Evolutionary conservation across 2,888 invertebrate species (phyloP), one percentile per base, ranked within the genome.

Genomic region (Hipparchia semele): DNA sequence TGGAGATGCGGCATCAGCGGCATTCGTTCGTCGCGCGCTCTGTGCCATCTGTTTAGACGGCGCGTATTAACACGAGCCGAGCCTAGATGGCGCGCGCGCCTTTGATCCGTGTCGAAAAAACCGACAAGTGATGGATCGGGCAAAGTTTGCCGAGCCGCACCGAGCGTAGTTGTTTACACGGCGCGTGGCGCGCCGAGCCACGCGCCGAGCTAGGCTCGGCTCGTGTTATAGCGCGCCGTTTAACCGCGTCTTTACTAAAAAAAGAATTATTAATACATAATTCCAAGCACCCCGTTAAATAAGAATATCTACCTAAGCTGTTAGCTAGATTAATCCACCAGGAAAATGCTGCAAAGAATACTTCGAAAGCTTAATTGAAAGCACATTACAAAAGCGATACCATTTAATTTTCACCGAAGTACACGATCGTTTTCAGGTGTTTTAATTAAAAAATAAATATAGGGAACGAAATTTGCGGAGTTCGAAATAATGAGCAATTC

Each of bases 401-500:
- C 61, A 69, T 69, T 69, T 69, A 60, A 69, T 61, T 69, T 60
- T 51, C 61, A 61, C 61, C 53, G 53, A 69, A 61, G 61, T 53
- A 60, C 61, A 69, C 53, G 69, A 61, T 61, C 61, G 61, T 67
- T 71, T 71, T 71, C 61, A 68, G 61, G 67, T 54, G 54, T n/a
- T 62, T 49, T 72, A 68, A 68, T 68, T 68, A 62, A 72, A 51
- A 72, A 72, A 72, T 68, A 23, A 23, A 62, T 46, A 54, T 62
- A 53, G 59, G 66, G 5, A 72, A 68, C 62, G 68, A 62, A 60
- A 61, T 67, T 61, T 54, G 56, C 33, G 53, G 61, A 72, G 68
- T 68, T 72, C 46, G 56, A 72, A 68, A 61, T 72, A 72, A 72
- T 68, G 72, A 72, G 68, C 62, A 39, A 39, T 39, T 39, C 62